phyloP scores from a whole-genome alignment of 2,113 vertebrate species.

The Corythaixoides concolor region DNA sequence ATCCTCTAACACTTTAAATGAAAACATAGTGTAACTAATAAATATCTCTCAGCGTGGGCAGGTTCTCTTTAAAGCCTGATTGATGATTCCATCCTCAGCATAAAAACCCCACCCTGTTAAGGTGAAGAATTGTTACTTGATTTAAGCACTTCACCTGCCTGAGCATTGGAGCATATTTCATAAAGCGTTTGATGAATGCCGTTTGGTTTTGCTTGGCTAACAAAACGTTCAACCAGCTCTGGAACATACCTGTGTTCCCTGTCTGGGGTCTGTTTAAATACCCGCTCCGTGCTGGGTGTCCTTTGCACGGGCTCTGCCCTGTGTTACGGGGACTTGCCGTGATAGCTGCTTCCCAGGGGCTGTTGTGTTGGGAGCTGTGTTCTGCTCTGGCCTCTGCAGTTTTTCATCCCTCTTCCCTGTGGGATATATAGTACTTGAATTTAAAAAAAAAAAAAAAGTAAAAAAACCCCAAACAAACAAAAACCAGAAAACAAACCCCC shows the following conservation, averaged over 20 bases:
- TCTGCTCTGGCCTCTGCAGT: neutral
- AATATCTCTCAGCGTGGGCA: neutral
- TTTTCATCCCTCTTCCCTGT: neutral
- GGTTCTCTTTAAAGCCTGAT: conserved; percentile 36
- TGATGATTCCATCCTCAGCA: conserved; percentile 42
- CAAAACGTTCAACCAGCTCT: neutral
- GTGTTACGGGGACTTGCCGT: accelerated
- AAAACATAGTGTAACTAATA: conserved; percentile 53
- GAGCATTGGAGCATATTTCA: conserved; percentile 26
- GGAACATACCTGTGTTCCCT: neutral
- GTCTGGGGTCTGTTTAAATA: neutral
- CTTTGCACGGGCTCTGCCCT: neutral
- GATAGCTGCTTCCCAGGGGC: neutral
- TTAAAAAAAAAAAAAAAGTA: neutral
- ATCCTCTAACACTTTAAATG: conserved; percentile 31
- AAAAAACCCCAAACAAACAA: neutral
- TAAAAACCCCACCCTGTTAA: conserved; percentile 46
- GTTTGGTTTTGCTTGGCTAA: conserved; percentile 10
- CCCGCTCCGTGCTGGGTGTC: neutral
- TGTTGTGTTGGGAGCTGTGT: neutral
- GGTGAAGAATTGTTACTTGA: conserved; percentile 53
- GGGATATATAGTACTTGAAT: neutral
- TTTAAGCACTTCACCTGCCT: conserved; percentile 61
- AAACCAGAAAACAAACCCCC: too few relatives aligned
- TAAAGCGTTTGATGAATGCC: neutral